Conservation (phyloP, 2,888 invertebrate genomes). For the Notodromas monacha region DNA sequence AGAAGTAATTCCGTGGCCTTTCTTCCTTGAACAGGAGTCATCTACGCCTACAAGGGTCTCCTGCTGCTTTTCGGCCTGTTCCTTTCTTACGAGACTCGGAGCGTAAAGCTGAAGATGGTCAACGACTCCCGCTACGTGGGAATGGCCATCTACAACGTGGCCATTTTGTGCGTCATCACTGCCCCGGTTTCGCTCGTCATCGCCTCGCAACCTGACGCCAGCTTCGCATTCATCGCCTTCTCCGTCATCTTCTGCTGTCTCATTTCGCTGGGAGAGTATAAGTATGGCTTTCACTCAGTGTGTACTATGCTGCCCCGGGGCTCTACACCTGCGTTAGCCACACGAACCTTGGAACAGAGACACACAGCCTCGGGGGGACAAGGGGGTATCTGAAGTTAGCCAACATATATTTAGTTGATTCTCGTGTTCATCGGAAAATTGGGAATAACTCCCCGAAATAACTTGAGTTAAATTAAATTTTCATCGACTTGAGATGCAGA, state of each 20-base stretch:
- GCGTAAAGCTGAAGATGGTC: conserved; percentile 56
- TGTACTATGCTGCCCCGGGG: too few species aligned
- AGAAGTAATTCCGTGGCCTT: too few species aligned
- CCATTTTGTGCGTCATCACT: conserved; percentile 82
- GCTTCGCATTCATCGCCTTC: conserved; percentile 77
- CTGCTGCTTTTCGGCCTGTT: conserved; percentile 87
- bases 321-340: too few species aligned
- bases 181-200: conserved; percentile 92
- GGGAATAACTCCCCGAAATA: too few species aligned
- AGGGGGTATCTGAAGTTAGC: too few species aligned
- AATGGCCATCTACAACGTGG: conserved; percentile 98
- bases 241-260: conserved; percentile 94
- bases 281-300: too few species aligned
- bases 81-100: conserved; percentile 87
- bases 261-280: conserved; percentile 91
- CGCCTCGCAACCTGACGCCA: conserved; percentile 83
- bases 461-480: too few species aligned
- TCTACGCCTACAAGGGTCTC: conserved; percentile 86
- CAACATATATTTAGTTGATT: too few species aligned
- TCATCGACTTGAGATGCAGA: too few species aligned
- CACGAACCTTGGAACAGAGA: too few species aligned
- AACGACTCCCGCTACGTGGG: conserved; percentile 95
- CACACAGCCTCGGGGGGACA: too few species aligned
- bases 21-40: conserved; percentile 30
- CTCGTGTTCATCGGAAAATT: too few species aligned